phyloP scores from a whole-genome alignment of 1,140 invertebrate genomes.

The Dolichoris vasculosae region DNA sequence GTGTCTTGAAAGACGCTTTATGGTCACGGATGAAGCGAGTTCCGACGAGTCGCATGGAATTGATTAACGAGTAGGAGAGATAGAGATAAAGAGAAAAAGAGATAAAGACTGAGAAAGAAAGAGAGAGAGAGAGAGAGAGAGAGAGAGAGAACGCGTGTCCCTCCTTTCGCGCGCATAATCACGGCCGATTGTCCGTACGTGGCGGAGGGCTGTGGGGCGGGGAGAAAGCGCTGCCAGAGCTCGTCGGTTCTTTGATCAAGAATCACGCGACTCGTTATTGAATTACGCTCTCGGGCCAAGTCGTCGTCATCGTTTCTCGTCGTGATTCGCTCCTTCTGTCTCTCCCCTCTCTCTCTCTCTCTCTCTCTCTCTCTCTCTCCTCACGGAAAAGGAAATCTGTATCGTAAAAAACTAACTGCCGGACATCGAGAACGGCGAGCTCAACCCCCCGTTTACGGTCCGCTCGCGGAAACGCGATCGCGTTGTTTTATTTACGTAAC shows the following conservation, averaged over 20 bases:
- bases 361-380: neutral
- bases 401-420: conserved; percentile 30
- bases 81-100: too few relatives aligned
- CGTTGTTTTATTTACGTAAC: neutral
- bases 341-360: neutral
- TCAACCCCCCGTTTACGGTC: too few relatives aligned
- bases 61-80: conserved; percentile 27
- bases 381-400: conserved; percentile 21
- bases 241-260: conserved; percentile 54
- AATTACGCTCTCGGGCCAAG: conserved; percentile 48
- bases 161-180: conserved; percentile 26
- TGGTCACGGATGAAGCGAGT: neutral
- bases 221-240: neutral
- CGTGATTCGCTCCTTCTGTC: neutral
- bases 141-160: neutral
- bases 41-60: neutral
- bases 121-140: too few relatives aligned
- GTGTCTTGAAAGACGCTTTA: conserved; percentile 13
- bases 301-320: neutral
- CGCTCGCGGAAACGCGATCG: neutral
- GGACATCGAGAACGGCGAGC: neutral
- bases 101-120: too few relatives aligned
- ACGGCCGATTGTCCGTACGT: conserved; percentile 29
- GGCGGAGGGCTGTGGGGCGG: neutral
- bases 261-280: conserved; percentile 53